Conservation (phyloP, 2,113 vertebrate genomes). For the Strigops habroptila region DNA sequence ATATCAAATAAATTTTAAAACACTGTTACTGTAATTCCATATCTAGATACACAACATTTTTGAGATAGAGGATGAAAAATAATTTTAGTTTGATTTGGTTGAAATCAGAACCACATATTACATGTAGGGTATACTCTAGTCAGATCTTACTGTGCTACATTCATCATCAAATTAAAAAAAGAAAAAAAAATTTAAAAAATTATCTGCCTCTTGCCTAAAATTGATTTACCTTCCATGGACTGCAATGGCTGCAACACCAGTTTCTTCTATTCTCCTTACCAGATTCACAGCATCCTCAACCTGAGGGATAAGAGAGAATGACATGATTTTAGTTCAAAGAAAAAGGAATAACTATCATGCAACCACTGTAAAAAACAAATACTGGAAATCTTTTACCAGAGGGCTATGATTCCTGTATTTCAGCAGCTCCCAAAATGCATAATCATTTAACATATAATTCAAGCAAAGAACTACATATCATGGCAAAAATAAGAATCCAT, state of each 20-base stretch:
- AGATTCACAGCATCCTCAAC: slow-evolving; percentile 86
- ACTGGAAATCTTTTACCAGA: not conserved
- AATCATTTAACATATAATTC: not conserved
- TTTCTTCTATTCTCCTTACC: slow-evolving; percentile 88
- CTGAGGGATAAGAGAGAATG: slow-evolving; percentile 61
- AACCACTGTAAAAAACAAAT: not conserved
- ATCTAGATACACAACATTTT: not conserved
- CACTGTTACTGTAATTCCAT: not conserved
- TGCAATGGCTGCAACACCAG: slow-evolving; percentile 90
- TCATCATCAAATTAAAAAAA: not conserved
- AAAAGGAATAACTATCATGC: not conserved
- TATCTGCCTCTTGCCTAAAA: not conserved
- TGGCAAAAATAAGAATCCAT: not conserved
- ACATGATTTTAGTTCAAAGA: not conserved
- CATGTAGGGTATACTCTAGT: not conserved
- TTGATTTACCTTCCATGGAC: slow-evolving; percentile 91
- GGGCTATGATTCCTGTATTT: not conserved
- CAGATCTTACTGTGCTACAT: not conserved
- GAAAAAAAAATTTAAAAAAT: too few species aligned
- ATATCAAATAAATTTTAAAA: not conserved
- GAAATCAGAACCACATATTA: not conserved
- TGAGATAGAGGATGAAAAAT: not conserved
- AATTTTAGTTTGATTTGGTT: not conserved
- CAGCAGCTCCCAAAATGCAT: not conserved
- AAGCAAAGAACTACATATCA: not conserved